Conservation (phyloP, 2,113 vertebrate genomes). For the Nyctibius bracteatus region DNA sequence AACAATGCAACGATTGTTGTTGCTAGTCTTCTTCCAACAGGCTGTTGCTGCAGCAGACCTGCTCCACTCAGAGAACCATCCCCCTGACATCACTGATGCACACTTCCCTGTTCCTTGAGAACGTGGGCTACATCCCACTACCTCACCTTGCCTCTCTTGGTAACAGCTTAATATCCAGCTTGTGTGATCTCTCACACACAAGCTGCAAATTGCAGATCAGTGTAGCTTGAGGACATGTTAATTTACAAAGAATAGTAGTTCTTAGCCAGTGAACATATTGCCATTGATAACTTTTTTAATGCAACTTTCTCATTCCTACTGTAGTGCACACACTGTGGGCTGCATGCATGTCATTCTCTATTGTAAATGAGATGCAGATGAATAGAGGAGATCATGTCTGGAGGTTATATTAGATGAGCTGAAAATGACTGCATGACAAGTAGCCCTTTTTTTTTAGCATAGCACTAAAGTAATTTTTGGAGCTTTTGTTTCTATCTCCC, state of each 20-base stretch:
- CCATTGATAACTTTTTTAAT: neutral
- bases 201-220: neutral
- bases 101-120: neutral
- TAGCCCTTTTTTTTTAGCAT: neutral
- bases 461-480: neutral
- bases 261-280: neutral
- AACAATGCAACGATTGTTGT: neutral
- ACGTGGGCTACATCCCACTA: rapidly evolving
- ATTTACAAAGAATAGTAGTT: neutral
- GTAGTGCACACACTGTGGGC: neutral
- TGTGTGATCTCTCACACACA: neutral
- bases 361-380: neutral
- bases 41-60: neutral
- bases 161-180: neutral
- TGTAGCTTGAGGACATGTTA: neutral
- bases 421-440: neutral
- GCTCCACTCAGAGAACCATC: neutral
- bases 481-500: neutral
- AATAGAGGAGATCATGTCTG: neutral
- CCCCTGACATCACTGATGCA: neutral
- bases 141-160: neutral
- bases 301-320: neutral
- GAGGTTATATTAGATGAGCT: neutral
- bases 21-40: neutral
- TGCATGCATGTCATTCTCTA: neutral